Percentiles rank a stretch among this genome's conserved stretches.
Evolutionary conservation across 2,797 vertebrate species (phyloP).

Genomic region (Smutsia gigantea): DNA sequence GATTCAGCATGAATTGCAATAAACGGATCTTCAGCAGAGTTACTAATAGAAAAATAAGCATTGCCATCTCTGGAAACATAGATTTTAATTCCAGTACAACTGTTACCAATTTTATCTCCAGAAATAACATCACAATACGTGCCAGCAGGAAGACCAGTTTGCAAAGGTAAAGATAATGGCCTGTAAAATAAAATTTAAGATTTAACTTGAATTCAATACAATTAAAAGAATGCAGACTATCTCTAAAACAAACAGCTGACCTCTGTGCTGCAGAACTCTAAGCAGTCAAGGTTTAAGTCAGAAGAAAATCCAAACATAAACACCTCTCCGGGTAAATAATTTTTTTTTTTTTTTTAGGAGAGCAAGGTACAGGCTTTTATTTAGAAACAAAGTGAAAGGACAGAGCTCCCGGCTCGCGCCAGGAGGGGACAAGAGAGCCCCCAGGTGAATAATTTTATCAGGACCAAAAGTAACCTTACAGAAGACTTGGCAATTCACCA

Average conservation of each 20-base stretch:
- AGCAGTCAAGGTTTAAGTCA: not conserved
- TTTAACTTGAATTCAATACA: not conserved
- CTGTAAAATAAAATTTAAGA: slow-evolving; percentile 82
- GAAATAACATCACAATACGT: slow-evolving; percentile 96
- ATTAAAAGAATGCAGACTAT: not conserved
- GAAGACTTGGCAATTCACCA: not conserved
- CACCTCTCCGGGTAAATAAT: rapidly evolving
- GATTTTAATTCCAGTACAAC: slow-evolving; percentile 91
- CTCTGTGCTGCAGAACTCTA: not conserved
- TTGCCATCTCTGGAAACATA: slow-evolving; percentile 87
- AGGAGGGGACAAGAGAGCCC: no score
- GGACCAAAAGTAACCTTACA: not conserved
- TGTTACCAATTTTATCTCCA: slow-evolving; percentile 89
- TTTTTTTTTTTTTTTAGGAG: not conserved
- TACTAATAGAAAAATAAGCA: slow-evolving; percentile 91
- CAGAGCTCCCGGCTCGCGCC: no score
- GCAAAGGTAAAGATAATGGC: slow-evolving; percentile 87
- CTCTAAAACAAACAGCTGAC: not conserved
- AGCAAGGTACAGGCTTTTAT: no score
- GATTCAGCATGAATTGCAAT: slow-evolving; percentile 91
- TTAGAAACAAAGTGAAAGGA: no score
- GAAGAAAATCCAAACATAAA: not conserved
- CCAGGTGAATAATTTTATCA: not conserved
- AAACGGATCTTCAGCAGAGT: slow-evolving; percentile 91
- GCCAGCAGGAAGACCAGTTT: slow-evolving; percentile 92